A percentile compares a stretch with the other conserved stretches of the same genome.
phyloP scores from a whole-genome alignment of 2,797 vertebrate species.

The Protosalanx chinensis region DNA sequence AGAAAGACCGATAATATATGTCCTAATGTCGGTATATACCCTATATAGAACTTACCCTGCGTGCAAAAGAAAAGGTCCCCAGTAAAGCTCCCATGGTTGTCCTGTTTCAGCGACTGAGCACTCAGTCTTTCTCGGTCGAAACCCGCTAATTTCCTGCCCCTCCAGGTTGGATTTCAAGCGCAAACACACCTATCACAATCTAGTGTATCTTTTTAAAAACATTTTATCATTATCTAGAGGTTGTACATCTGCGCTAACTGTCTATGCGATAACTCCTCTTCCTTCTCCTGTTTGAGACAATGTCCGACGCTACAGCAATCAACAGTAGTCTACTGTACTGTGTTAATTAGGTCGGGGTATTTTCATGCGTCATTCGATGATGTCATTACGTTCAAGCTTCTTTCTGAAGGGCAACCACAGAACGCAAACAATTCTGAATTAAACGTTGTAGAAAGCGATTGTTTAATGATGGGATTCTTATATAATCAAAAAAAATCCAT shows the following conservation, averaged over 20 bases:
- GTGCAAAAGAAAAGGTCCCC: constrained; percentile 50
- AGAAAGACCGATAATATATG: background rate
- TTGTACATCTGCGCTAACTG: background rate
- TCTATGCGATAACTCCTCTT: background rate
- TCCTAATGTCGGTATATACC: background rate
- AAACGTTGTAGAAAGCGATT: too few species aligned
- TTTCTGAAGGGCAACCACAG: too few species aligned
- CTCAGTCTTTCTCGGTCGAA: constrained; percentile 5
- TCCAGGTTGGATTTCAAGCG: constrained; percentile 22
- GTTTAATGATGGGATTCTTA: too few species aligned
- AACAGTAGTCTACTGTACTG: too few species aligned
- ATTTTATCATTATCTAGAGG: background rate
- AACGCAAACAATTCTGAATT: too few species aligned
- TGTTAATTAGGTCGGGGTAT: too few species aligned
- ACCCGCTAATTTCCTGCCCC: constrained; percentile 12
- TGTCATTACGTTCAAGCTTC: too few species aligned
- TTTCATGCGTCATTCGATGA: too few species aligned
- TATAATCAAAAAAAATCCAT: too few species aligned
- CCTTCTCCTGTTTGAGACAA: background rate
- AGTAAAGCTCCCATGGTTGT: constrained; percentile 62
- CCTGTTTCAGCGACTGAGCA: constrained; percentile 10
- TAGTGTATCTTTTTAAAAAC: background rate
- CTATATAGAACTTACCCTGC: constrained; percentile 53
- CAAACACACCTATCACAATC: background rate
- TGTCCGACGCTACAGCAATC: background rate